Percentiles rank a stretch among this genome's conserved stretches.
Evolutionary conservation across 37 sponge, comb jelly and placozoan species (phyloP).

Genomic region (Oopsacas minuta): DNA sequence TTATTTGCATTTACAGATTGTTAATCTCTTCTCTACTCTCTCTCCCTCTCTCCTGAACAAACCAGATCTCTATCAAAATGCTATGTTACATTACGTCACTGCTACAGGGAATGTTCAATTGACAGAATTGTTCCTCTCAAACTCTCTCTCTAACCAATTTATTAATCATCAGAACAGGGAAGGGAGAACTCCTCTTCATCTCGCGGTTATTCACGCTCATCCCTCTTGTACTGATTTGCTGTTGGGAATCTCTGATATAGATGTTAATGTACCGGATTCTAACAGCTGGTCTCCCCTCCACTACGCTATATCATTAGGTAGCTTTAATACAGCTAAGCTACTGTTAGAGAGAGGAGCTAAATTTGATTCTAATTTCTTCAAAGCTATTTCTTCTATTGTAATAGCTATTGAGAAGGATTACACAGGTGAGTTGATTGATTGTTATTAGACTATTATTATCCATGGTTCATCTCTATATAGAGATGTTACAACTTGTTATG

Average conservation of each 20-base stretch:
- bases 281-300: background rate
- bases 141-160: background rate
- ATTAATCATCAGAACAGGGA: slow-evolving; percentile 21
- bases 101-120: background rate
- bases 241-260: background rate
- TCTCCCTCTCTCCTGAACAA: background rate
- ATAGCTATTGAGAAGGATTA: background rate
- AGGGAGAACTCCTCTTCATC: slow-evolving; percentile 34
- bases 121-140: background rate
- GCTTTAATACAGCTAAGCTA: background rate
- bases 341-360: slow-evolving; percentile 30
- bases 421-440: background rate
- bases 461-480: background rate
- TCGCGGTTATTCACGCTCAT: slow-evolving; percentile 34
- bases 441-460: background rate
- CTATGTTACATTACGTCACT: background rate
- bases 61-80: background rate
- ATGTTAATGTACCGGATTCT: background rate
- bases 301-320: background rate
- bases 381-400: background rate
- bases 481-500: background rate
- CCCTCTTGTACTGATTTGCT: slow-evolving; percentile 30
- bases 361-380: background rate
- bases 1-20: background rate
- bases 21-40: background rate